Evolutionary conservation across 2,113 vertebrate species (phyloP).

Genomic region (Clarias macrocephalus): DNA sequence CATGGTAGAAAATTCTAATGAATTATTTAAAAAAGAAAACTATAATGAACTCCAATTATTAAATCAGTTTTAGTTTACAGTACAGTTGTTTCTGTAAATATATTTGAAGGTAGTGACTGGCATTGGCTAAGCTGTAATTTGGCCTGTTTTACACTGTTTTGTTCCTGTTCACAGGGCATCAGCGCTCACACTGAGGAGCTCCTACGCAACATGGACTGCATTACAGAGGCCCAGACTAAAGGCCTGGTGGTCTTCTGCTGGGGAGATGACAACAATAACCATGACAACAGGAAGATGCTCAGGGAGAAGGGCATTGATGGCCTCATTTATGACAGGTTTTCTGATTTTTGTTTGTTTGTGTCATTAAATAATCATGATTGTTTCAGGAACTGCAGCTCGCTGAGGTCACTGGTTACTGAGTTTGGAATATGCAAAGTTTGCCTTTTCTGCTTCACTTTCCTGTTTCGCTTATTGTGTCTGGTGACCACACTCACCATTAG

Average conservation of each 20-base stretch:
- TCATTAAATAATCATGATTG: not conserved
- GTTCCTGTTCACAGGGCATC: constrained; percentile 78
- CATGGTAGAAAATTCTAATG: not conserved
- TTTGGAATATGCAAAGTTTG: not conserved
- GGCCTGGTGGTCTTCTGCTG: constrained; percentile 94
- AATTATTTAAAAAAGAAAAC: not conserved
- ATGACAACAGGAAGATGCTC: constrained; percentile 84
- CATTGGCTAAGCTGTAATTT: not conserved
- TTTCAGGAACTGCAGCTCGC: not conserved
- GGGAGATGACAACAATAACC: constrained; percentile 94
- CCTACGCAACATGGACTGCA: constrained; percentile 78
- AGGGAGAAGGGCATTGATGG: constrained; percentile 88
- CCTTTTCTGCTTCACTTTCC: not conserved
- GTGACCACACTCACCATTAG: not conserved
- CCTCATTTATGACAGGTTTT: constrained; percentile 92
- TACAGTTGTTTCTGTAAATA: not conserved
- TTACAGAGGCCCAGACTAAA: constrained; percentile 85
- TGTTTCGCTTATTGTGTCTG: not conserved
- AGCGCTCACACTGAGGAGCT: constrained; percentile 92
- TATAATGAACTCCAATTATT: not conserved
- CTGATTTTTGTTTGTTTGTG: not conserved
- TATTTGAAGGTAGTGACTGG: not conserved
- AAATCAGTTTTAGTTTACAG: not conserved
- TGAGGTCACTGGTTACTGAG: constrained; percentile 10
- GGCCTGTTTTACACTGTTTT: not conserved